A percentile compares a stretch with the other conserved stretches of the same genome.
Conservation (phyloP, 64 coral and sea anemone genomes). For the Actinia tenebrosa region DNA sequence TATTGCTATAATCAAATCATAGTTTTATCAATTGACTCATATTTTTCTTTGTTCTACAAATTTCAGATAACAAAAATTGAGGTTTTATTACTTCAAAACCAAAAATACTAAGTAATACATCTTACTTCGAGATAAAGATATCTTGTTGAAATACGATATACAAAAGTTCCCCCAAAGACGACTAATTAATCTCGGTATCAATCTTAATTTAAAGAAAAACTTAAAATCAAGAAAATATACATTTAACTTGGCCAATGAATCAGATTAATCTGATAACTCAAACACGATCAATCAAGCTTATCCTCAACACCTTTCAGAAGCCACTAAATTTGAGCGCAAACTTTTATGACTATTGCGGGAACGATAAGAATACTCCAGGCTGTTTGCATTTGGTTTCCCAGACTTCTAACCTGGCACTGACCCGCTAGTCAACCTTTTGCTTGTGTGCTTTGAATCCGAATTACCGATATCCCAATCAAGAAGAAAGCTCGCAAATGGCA, state of each 20-base stretch:
- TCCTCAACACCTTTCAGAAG: background rate
- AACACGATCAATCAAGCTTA: background rate
- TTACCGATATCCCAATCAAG: background rate
- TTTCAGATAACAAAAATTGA: background rate
- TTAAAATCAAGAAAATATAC: background rate
- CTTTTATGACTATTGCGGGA: background rate
- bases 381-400: background rate
- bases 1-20: background rate
- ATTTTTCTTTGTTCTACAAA: background rate
- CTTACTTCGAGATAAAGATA: background rate
- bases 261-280: background rate
- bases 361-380: background rate
- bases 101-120: background rate
- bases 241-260: background rate
- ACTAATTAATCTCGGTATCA: background rate
- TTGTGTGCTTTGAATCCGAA: background rate
- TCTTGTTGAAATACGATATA: background rate
- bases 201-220: conserved; percentile 1
- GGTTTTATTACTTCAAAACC: conserved; percentile 1
- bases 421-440: background rate
- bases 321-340: conserved; percentile 1
- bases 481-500: background rate
- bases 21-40: background rate
- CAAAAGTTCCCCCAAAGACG: background rate
- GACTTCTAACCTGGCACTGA: background rate